Conservation (phyloP, 1,140 invertebrate species). For the Heliconius himera region DNA sequence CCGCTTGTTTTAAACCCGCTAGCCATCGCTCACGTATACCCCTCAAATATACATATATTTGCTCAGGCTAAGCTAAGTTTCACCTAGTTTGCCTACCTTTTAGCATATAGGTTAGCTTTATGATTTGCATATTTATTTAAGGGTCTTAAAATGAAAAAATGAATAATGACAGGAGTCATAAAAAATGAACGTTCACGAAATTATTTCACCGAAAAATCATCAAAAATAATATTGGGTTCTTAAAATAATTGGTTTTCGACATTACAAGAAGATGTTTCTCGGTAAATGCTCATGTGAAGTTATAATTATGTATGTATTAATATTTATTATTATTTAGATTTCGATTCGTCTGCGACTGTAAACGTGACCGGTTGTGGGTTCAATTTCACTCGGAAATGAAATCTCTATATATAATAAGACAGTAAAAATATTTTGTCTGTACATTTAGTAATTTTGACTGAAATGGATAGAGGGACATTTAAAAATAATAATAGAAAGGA, state of each 20-base stretch:
- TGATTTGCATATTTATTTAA: no score
- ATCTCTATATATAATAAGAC: no score
- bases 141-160: neutral
- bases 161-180: neutral
- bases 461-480: no score
- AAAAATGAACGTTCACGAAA: neutral
- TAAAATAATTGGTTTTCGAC: neutral
- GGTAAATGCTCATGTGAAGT: neutral
- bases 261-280: neutral
- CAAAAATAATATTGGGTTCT: neutral
- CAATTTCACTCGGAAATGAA: neutral
- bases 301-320: neutral
- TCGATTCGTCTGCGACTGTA: neutral
- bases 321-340: neutral
- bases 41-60: no score
- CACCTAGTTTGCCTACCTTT: no score
- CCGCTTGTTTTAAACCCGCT: no score
- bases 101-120: no score
- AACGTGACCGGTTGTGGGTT: neutral
- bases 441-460: no score
- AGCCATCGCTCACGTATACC: no score
- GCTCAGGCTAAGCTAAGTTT: no score
- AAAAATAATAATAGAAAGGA: no score
- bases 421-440: no score
- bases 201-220: neutral